These are phyloP conservation scores for Ooceraea biroi DNA, from an alignment of 1,140 invertebrate genomes.

Conservation along the genomic window DNA sequence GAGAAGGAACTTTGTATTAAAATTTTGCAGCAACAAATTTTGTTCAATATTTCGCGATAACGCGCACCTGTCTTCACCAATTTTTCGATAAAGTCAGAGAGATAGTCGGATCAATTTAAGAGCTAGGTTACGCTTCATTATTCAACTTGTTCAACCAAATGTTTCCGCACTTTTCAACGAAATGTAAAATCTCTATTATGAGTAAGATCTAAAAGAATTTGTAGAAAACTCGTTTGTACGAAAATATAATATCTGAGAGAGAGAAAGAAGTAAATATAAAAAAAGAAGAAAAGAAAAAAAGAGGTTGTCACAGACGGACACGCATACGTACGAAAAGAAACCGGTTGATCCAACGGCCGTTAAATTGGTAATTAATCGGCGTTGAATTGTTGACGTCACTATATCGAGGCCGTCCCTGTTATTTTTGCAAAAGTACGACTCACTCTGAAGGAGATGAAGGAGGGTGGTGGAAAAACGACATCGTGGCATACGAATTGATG, in stretches of 20 bases:
- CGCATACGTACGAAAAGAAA: not conserved
- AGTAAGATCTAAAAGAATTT: not conserved
- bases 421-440: slow-evolving; percentile 48
- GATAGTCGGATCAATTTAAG: too few relatives aligned
- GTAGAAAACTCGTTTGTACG: too few relatives aligned
- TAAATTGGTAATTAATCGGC: slow-evolving; percentile 59
- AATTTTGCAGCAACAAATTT: not conserved
- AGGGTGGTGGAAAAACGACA: not conserved
- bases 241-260: too few relatives aligned
- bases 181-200: not conserved
- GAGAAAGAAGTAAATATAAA: not conserved
- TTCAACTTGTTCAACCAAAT: not conserved
- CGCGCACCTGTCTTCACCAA: too few relatives aligned
- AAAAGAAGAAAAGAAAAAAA: not conserved
- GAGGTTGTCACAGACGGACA: not conserved
- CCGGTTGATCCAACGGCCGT: not conserved
- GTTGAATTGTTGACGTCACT: slow-evolving; percentile 30
- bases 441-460: not conserved
- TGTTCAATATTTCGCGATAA: not conserved
- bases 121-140: too few relatives aligned
- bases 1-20: not conserved
- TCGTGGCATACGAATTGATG: not conserved
- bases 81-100: too few relatives aligned
- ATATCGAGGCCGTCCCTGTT: slow-evolving; percentile 17
- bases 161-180: not conserved